These are phyloP conservation scores for Dryobates pubescens DNA, from an alignment of 2,797 vertebrate species.

Conservation along the genomic window DNA sequence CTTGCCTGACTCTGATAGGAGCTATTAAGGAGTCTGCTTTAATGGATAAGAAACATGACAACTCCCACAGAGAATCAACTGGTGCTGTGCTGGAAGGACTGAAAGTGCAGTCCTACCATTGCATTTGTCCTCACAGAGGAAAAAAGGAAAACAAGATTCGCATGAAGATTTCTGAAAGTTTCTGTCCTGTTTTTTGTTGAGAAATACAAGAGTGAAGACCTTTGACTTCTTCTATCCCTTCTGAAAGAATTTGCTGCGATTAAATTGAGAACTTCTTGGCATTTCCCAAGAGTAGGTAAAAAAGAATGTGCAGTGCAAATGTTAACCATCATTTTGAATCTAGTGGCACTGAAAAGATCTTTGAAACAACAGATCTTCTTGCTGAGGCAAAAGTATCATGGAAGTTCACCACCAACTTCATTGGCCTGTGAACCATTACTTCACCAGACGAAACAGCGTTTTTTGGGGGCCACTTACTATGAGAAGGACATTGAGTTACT, in stretches of 20 bases:
- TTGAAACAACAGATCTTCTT: not conserved
- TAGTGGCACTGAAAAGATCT: not conserved
- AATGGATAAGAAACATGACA: constrained; percentile 54
- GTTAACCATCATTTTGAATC: not conserved
- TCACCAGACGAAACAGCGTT: not conserved
- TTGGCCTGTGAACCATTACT: not conserved
- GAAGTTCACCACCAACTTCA: not conserved
- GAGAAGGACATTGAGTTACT: too few relatives aligned
- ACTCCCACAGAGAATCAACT: constrained; percentile 57
- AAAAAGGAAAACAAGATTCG: not conserved
- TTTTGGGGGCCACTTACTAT: not conserved
- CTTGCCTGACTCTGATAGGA: constrained; percentile 57
- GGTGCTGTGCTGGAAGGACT: constrained; percentile 25
- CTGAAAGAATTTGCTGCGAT: not conserved
- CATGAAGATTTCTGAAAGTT: not conserved
- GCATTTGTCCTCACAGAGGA: not conserved
- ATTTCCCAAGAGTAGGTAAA: not conserved
- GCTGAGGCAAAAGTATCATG: not conserved
- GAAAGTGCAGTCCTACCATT: not conserved
- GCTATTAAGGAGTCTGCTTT: constrained; percentile 60
- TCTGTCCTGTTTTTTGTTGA: not conserved
- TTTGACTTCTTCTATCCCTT: not conserved
- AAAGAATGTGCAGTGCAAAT: not conserved
- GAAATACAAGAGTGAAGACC: not conserved
- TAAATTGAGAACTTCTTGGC: not conserved